Base-by-base conservation (phyloP, 2,113 vertebrate species). In the Micronisus gabar region DNA sequence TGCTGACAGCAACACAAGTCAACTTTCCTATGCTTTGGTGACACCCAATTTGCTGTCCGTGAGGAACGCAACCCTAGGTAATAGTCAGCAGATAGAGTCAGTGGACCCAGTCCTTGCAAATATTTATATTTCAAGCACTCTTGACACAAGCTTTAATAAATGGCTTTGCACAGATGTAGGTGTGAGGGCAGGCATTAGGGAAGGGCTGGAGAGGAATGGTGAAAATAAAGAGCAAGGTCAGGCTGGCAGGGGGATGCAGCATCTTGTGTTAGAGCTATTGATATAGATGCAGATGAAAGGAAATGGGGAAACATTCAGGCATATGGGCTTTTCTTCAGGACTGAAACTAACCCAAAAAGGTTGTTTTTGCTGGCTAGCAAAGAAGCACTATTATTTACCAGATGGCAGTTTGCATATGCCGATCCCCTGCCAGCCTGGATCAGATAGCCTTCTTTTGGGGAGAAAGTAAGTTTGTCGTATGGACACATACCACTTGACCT, bases 281-380 rank as follows among this genome's bases (percentile, higher is more conserved):
- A 7, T 48, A 29, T 0, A 41, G 45, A 19, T 4, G 5, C 8
- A 52, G n/a, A 10, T 55, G 41, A 63, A 71, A 81, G n/a, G 61
- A 38, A 81, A 71, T 0, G 0, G 16, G 26, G 32, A 62, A 41
- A 23, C 0, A 0, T 56, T 66, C 36, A 62, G 72, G 27, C 6
- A 5, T 15, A 3, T 11, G 17, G 15, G 53, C 18, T 45, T 89
- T 73, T 40, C 23, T 65, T 78, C 40, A 56, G 47, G 15, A 55
- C 22, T 81, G 81, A 87, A 74, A 63, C 17, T 38, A 81, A 61
- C 27, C 36, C 32, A 3, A 38, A 59, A 84, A 67, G 2, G 11
- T 30, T 40, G 43, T 0, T 25, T 61, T 78, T 86, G 13, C n/a
- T 67, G 47, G 8, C 52, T 88, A 30, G 47, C 36, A 59, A 55